Conservation (phyloP, 2,888 invertebrate species). For the Microctonus aethiopoides region DNA sequence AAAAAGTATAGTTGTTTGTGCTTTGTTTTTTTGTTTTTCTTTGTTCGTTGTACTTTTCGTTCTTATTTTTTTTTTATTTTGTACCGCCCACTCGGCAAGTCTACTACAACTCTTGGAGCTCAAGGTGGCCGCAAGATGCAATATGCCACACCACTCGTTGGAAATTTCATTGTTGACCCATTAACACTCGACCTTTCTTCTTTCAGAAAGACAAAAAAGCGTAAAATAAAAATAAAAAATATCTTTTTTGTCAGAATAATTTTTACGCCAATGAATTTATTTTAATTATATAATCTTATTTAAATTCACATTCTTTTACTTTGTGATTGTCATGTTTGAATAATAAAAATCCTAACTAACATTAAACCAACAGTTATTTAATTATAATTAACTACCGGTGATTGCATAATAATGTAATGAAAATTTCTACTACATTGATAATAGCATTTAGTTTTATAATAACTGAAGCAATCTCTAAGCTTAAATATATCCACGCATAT, state of each 20-base stretch:
- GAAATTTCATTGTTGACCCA: constrained; percentile 9
- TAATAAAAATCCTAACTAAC: too few species aligned
- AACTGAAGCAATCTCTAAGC: constrained; percentile 4
- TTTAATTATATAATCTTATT: too few species aligned
- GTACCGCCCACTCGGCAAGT: not conserved
- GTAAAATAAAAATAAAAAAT: not conserved
- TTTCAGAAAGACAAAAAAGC: not conserved
- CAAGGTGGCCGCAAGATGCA: not conserved
- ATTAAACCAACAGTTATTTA: not conserved
- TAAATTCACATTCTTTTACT: too few species aligned
- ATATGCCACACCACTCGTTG: not conserved
- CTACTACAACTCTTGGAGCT: not conserved
- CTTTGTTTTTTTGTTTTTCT: not conserved
- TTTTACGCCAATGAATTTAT: too few species aligned
- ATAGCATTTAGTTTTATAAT: constrained; percentile 10
- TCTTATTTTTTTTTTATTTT: not conserved
- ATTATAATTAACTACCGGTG: constrained; percentile 1
- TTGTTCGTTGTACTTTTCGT: not conserved
- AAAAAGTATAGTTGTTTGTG: too few species aligned
- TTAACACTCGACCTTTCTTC: not conserved
- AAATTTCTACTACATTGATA: not conserved
- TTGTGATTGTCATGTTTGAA: too few species aligned
- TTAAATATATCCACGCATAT: not conserved
- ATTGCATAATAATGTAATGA: constrained; percentile 1
- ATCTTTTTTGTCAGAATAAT: too few species aligned